These are phyloP conservation scores for Chelon auratus DNA, from an alignment of 2,797 vertebrate species.

Conservation along the genomic window DNA sequence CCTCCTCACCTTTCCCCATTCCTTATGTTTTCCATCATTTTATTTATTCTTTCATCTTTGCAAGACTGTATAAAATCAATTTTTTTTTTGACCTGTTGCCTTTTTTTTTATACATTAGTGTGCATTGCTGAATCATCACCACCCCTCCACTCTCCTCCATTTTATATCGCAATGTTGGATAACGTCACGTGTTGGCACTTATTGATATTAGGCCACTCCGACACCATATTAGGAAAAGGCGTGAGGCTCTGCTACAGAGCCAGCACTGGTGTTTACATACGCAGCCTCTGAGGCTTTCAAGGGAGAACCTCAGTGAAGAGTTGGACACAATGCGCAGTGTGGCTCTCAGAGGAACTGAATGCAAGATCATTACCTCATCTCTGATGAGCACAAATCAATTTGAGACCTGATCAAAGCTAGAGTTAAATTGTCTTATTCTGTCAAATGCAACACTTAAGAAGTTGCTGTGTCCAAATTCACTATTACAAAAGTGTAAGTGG, in stretches of 20 bases:
- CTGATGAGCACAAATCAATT: slow-evolving; percentile 15
- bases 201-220: slow-evolving; percentile 28
- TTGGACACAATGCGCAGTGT: not conserved
- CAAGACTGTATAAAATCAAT: not conserved
- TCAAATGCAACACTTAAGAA: not conserved
- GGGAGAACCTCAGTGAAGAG: slow-evolving; percentile 14
- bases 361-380: slow-evolving; percentile 45
- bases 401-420: not conserved
- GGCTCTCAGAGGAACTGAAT: slow-evolving; percentile 21
- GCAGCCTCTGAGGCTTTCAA: slow-evolving; percentile 40
- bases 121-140: not conserved
- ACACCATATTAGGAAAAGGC: slow-evolving; percentile 68
- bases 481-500: not conserved
- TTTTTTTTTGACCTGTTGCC: not conserved
- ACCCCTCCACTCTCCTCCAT: not conserved
- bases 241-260: slow-evolving; percentile 20
- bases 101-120: not conserved
- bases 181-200: slow-evolving; percentile 31
- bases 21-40: slow-evolving; percentile 1
- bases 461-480: slow-evolving; percentile 6
- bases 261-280: slow-evolving; percentile 60
- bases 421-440: not conserved
- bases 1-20: slow-evolving; percentile 34
- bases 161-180: slow-evolving; percentile 15
- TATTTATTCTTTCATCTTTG: not conserved